Evolutionary conservation across 2,797 vertebrate species (phyloP).

Genomic region (Sciaenops ocellatus): DNA sequence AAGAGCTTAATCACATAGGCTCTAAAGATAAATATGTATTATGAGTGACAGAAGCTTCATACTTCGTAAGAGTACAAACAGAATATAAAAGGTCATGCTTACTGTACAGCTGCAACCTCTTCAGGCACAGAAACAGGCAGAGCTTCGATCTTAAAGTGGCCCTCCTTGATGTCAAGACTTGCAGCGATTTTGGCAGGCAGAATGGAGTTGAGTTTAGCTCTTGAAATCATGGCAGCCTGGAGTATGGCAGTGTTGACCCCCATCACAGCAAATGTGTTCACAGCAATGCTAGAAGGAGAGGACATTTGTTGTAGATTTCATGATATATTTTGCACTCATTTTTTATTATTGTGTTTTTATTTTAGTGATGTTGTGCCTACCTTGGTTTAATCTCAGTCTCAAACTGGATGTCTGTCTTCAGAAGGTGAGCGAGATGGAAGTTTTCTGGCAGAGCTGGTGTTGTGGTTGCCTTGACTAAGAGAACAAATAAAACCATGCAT

Average conservation of each 20-base stretch:
- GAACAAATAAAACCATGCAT: constrained; percentile 19
- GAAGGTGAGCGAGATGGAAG: constrained; percentile 76
- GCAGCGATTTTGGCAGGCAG: constrained; percentile 78
- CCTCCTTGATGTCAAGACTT: constrained; percentile 80
- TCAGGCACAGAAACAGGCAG: constrained; percentile 82
- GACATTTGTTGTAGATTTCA: constrained; percentile 18
- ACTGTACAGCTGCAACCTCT: constrained; percentile 79
- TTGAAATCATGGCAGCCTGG: constrained; percentile 83
- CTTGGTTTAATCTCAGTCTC: constrained; percentile 83
- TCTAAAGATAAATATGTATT: neutral
- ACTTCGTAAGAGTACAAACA: neutral
- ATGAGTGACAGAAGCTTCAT: neutral
- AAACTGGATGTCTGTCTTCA: constrained; percentile 82
- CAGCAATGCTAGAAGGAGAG: constrained; percentile 75
- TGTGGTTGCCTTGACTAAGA: constrained; percentile 78
- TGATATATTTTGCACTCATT: neutral
- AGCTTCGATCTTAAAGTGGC: constrained; percentile 83
- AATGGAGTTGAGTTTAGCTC: constrained; percentile 70
- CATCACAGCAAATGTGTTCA: constrained; percentile 85
- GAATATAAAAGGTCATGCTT: constrained; percentile 49
- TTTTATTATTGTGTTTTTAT: constrained; percentile 2
- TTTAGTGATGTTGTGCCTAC: constrained; percentile 64
- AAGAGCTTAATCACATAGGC: neutral
- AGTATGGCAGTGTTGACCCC: constrained; percentile 85
- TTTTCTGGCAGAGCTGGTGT: constrained; percentile 81